phyloP scores from a whole-genome alignment of 2,113 vertebrate genomes.

The Zosterops japonicus region DNA sequence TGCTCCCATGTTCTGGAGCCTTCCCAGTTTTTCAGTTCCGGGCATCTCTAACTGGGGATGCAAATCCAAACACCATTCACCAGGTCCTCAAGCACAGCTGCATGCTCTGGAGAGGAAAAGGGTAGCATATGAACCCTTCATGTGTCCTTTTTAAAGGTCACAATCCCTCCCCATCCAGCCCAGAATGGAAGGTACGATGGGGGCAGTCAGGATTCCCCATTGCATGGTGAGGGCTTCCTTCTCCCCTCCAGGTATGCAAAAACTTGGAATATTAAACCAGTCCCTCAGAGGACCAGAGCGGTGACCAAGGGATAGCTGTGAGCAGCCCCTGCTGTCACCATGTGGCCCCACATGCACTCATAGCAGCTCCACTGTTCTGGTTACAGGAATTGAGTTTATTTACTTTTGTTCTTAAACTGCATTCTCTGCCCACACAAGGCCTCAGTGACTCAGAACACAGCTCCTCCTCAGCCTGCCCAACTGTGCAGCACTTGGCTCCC shows the following conservation, averaged over 20 bases:
- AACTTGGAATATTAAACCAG: background rate
- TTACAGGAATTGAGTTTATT: background rate
- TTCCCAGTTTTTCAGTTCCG: background rate
- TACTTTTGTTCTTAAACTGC: background rate
- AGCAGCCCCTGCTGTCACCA: background rate
- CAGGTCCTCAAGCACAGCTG: background rate
- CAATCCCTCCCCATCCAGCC: background rate
- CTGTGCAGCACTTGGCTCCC: background rate
- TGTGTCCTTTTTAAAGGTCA: background rate
- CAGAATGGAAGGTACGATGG: background rate
- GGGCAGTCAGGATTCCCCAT: background rate
- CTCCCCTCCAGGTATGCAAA: background rate
- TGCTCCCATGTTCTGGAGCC: background rate
- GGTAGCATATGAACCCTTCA: background rate
- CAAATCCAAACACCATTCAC: background rate
- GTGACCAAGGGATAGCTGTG: background rate
- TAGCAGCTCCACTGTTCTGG: background rate
- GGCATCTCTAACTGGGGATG: background rate
- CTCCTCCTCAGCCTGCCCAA: background rate
- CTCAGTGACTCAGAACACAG: background rate
- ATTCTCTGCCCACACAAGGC: background rate
- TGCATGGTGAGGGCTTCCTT: background rate
- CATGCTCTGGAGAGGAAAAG: background rate
- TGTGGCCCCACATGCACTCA: rapidly evolving
- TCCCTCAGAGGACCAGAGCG: background rate